These are phyloP conservation scores for Andrena cerasifolii DNA, from an alignment of 1,140 invertebrate genomes.

Conservation along the genomic window DNA sequence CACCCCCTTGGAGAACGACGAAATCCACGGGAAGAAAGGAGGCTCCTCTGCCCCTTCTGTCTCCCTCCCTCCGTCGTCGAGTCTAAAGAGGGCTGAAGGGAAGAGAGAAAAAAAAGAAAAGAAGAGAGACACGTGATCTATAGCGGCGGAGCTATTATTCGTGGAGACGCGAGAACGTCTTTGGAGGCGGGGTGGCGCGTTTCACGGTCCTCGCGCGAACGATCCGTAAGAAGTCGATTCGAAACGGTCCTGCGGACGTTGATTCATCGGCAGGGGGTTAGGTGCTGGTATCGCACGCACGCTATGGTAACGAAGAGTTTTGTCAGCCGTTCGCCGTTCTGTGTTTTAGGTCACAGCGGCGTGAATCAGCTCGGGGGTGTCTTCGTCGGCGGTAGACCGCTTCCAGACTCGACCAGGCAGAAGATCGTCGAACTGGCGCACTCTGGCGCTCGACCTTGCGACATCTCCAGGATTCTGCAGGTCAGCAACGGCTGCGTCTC, in stretches of 20 bases:
- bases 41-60: conserved; percentile 30
- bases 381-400: conserved; percentile 97
- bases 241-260: not conserved
- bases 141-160: conserved; percentile 54
- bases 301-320: not conserved
- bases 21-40: conserved; percentile 36
- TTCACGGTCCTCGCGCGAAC: conserved; percentile 10
- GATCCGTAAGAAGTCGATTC: not conserved
- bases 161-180: conserved; percentile 40
- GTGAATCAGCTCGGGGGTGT: conserved; percentile 99
- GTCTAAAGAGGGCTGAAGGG: conserved; percentile 40
- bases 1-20: conserved; percentile 33
- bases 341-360: conserved; percentile 92
- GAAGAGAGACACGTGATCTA: conserved; percentile 61
- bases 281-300: no score
- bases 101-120: not conserved
- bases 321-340: not conserved
- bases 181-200: conserved; percentile 18
- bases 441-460: conserved; percentile 95
- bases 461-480: conserved; percentile 96
- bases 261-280: not conserved
- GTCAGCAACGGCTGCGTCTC: conserved; percentile 96
- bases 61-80: conserved; percentile 18
- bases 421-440: conserved; percentile 97
- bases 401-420: conserved; percentile 97